Evolutionary conservation across 2,797 vertebrate species (phyloP).

Genomic region (Notolepis coatsorum): DNA sequence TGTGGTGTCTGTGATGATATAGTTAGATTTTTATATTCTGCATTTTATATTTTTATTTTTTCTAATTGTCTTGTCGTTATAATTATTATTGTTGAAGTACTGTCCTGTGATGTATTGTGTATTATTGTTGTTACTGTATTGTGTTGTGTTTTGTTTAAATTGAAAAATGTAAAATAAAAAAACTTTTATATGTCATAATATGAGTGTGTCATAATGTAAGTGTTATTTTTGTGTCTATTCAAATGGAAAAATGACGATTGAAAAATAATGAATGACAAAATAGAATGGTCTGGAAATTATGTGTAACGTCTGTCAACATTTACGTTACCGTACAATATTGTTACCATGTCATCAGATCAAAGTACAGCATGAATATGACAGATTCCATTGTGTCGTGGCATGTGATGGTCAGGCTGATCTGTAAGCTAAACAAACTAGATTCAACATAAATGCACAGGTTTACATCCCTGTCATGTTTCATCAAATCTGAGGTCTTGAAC

Average conservation of each 20-base stretch:
- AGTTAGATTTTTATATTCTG: no score
- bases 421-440: slow-evolving; percentile 41
- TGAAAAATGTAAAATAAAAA: no score
- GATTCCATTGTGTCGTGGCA: slow-evolving; percentile 37
- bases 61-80: no score
- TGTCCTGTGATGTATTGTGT: no score
- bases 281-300: not conserved
- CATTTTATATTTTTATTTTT: no score
- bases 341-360: not conserved
- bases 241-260: not conserved
- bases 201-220: no score
- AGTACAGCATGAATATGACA: not conserved
- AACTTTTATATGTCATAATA: no score
- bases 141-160: no score
- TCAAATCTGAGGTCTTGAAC: slow-evolving; percentile 48
- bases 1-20: no score
- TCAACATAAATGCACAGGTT: slow-evolving; percentile 38
- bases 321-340: not conserved
- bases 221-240: not conserved
- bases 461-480: slow-evolving; percentile 49
- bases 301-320: no score
- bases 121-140: no score
- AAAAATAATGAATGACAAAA: not conserved
- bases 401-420: slow-evolving; percentile 8
- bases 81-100: no score